A percentile compares a stretch with the other conserved stretches of the same genome.
Evolutionary conservation across 1,140 invertebrate species (phyloP).

Genomic region (Drosophila bipectinata): DNA sequence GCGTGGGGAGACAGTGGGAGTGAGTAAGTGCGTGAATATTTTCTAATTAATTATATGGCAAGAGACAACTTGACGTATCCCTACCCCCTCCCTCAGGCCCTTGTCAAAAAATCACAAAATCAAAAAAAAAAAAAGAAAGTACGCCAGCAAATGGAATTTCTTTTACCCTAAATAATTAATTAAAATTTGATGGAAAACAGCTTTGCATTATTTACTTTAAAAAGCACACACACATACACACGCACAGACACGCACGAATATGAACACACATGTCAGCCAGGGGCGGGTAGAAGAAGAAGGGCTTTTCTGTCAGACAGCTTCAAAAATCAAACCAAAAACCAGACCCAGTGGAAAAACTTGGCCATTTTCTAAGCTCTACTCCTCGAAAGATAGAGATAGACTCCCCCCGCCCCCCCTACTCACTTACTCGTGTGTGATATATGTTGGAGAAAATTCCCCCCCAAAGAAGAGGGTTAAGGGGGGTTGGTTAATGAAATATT

Average conservation of each 20-base stretch:
- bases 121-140: conserved; percentile 24
- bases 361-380: conserved; percentile 62
- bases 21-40: conserved; percentile 31
- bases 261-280: conserved; percentile 41
- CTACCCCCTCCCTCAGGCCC: background rate
- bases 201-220: conserved; percentile 84
- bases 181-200: conserved; percentile 84
- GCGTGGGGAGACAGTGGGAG: conserved; percentile 25
- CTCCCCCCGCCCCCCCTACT: conserved; percentile 2
- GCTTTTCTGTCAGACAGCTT: conserved; percentile 34
- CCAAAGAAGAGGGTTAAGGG: background rate
- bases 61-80: conserved; percentile 61
- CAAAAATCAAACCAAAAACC: conserved; percentile 67
- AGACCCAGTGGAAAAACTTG: conserved; percentile 64
- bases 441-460: background rate
- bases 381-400: conserved; percentile 53
- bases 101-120: conserved; percentile 22
- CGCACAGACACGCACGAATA: conserved; percentile 2
- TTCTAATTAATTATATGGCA: conserved; percentile 81
- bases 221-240: conserved; percentile 57
- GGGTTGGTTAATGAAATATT: conserved; percentile 75
- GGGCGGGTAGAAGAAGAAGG: conserved; percentile 6
- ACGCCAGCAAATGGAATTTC: conserved; percentile 55
- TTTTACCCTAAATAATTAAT: conserved; percentile 83
- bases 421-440: conserved; percentile 5